A percentile compares a stretch with the other conserved stretches of the same genome.
phyloP scores from a whole-genome alignment of 2,113 vertebrate species.

The Noctilio leporinus region DNA sequence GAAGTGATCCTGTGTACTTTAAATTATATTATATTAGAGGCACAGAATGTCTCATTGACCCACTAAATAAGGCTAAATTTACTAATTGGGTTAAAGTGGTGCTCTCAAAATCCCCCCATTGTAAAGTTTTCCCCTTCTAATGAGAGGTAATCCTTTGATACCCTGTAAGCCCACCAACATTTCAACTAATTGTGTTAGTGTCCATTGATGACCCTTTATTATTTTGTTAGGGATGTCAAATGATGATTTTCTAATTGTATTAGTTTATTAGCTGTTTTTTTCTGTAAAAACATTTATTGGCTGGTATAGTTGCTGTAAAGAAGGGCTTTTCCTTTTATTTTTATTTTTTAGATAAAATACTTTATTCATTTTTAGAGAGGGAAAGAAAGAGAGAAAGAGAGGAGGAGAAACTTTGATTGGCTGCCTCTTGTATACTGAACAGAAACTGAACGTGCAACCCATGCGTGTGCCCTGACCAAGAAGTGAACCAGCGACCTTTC shows the following conservation, averaged over 20 bases:
- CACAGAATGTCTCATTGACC: background rate
- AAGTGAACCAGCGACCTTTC: too few relatives aligned
- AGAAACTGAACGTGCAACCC: too few relatives aligned
- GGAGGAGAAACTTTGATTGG: too few relatives aligned
- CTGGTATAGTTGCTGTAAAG: background rate
- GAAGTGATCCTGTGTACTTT: background rate
- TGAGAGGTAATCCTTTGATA: background rate
- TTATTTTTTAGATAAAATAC: too few relatives aligned
- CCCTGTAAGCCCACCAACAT: background rate
- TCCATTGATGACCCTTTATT: background rate
- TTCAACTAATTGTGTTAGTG: background rate
- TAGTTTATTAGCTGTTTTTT: background rate
- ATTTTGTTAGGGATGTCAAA: background rate
- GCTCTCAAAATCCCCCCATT: background rate
- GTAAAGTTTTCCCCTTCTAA: background rate
- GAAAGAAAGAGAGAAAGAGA: too few relatives aligned
- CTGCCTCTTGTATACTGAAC: too few relatives aligned
- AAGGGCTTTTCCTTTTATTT: background rate
- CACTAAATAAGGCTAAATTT: background rate
- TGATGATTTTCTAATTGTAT: constrained; percentile 5
- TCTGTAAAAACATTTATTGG: background rate
- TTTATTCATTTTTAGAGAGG: too few relatives aligned
- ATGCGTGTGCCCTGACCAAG: too few relatives aligned
- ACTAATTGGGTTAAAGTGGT: background rate
- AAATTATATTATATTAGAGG: background rate